Evolutionary conservation across 2,797 vertebrate species (phyloP).

Genomic region (Iguana delicatissima): DNA sequence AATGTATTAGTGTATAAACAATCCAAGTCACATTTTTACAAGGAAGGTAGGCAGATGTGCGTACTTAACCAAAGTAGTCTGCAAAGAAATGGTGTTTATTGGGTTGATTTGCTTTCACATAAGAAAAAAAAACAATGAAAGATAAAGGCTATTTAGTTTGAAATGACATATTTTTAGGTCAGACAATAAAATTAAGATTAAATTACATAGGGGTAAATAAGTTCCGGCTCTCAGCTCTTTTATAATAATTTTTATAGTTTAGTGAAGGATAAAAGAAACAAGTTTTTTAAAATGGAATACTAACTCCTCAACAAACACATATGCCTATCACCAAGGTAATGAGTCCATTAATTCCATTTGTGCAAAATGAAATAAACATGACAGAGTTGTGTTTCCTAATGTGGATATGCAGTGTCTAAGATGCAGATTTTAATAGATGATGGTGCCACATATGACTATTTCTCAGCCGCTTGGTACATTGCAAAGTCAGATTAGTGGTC

Average conservation of each 20-base stretch:
- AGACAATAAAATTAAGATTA: neutral
- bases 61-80: conserved; percentile 3
- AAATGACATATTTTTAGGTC: neutral
- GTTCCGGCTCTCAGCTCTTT: conserved; percentile 11
- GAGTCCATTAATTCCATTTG: neutral
- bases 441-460: neutral
- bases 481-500: neutral
- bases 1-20: neutral
- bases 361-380: neutral
- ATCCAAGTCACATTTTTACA: conserved; percentile 25
- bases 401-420: neutral
- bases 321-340: neutral
- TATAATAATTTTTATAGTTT: conserved; percentile 13
- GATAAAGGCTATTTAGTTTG: conserved; percentile 10
- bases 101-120: neutral
- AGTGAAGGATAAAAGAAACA: conserved; percentile 30
- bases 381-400: neutral
- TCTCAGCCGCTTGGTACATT: neutral
- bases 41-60: neutral
- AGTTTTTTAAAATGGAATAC: neutral
- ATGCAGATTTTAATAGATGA: neutral
- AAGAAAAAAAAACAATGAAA: neutral
- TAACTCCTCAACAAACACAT: no score
- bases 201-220: neutral
- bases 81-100: conserved; percentile 12